A percentile compares a stretch with the other conserved stretches of the same genome.
Evolutionary conservation across 2,797 vertebrate genomes (phyloP).

Genomic region (Chrysocyon brachyurus): DNA sequence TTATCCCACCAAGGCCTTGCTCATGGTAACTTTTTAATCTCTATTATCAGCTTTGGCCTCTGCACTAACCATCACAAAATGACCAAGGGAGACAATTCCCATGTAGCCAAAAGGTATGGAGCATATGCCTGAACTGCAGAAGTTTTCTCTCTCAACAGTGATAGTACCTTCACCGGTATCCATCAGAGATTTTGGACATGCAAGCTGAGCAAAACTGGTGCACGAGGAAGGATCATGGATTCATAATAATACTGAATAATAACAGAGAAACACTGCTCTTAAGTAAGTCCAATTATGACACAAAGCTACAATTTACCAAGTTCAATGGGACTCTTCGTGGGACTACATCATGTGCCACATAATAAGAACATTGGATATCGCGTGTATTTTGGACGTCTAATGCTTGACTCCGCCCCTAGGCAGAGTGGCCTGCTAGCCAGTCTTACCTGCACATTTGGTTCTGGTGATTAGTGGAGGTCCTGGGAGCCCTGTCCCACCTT

Average conservation of each 20-base stretch:
- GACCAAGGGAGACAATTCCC: neutral
- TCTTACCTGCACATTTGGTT: constrained; percentile 98
- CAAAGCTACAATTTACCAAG: neutral
- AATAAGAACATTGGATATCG: neutral
- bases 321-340: neutral
- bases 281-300: neutral
- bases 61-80: neutral
- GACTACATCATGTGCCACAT: neutral
- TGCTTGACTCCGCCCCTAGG: neutral
- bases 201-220: neutral
- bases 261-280: neutral
- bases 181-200: neutral
- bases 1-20: neutral
- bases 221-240: neutral
- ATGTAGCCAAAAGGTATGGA: neutral
- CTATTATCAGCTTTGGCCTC: neutral
- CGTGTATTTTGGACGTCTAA: too few relatives aligned
- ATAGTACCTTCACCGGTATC: neutral
- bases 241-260: neutral
- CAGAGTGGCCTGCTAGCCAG: neutral
- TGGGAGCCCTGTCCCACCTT: constrained; percentile 96
- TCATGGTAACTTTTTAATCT: neutral
- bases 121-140: neutral
- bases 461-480: constrained; percentile 97
- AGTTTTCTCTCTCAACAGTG: neutral